These are phyloP conservation scores for Anadara kagoshimensis DNA, from an alignment of 1,140 invertebrate genomes.

Conservation along the genomic window DNA sequence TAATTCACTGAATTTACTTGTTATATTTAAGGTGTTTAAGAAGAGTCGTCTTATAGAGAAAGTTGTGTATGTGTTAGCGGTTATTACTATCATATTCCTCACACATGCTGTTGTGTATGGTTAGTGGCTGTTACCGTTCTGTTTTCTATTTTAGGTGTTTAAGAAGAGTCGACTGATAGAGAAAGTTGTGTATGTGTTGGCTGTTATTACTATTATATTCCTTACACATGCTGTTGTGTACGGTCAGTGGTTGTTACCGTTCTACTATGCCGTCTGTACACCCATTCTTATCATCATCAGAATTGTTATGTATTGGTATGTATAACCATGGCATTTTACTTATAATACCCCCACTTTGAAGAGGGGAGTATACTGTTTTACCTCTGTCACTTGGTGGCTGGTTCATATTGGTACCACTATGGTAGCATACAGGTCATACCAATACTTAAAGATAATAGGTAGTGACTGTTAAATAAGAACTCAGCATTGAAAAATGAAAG, in stretches of 20 bases:
- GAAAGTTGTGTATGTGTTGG: slow-evolving; percentile 58
- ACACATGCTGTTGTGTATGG: slow-evolving; percentile 48
- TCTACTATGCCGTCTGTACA: slow-evolving; percentile 52
- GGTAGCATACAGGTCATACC: neutral
- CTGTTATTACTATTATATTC: slow-evolving; percentile 49
- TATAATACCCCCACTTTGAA: no score
- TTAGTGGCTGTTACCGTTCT: slow-evolving; percentile 59
- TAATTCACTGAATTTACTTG: no score
- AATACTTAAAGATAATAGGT: neutral
- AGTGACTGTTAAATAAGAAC: neutral
- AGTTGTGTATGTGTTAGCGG: slow-evolving; percentile 51
- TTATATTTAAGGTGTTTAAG: no score
- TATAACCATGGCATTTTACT: neutral
- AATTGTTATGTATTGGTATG: slow-evolving; percentile 63
- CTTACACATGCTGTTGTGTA: slow-evolving; percentile 51
- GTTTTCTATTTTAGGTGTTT: slow-evolving; percentile 1
- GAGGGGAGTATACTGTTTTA: no score
- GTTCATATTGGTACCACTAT: neutral
- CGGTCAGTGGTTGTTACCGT: slow-evolving; percentile 60
- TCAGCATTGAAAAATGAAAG: no score
- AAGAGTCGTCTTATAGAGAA: slow-evolving; percentile 50
- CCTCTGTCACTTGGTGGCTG: neutral
- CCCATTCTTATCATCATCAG: slow-evolving; percentile 55
- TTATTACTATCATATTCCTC: slow-evolving; percentile 52
- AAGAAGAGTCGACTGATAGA: slow-evolving; percentile 48